Evolutionary conservation across 2,797 vertebrate species (phyloP).

Genomic region (Micrastur ruficollis): DNA sequence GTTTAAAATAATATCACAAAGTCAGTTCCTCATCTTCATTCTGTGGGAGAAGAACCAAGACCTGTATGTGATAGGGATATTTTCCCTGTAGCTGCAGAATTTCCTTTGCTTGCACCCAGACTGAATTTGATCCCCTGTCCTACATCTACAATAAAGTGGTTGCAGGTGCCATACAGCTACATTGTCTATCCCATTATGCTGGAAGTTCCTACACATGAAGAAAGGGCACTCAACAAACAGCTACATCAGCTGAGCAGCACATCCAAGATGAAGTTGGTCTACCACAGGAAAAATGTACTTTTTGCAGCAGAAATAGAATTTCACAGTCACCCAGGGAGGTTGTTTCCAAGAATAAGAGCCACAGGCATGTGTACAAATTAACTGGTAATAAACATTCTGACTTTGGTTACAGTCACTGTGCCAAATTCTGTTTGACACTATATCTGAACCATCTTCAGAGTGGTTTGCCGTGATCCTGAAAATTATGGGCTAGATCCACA

Average conservation of each 20-base stretch:
- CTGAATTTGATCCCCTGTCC: neutral
- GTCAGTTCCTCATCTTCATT: neutral
- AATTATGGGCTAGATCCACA: neutral
- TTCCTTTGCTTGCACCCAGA: neutral
- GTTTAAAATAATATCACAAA: neutral
- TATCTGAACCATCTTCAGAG: slow-evolving; percentile 24
- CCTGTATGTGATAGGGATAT: neutral
- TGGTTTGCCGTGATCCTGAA: neutral
- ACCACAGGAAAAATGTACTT: slow-evolving; percentile 4
- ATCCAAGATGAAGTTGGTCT: slow-evolving; percentile 22
- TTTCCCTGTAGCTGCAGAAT: neutral
- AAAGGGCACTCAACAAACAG: neutral
- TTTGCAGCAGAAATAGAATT: slow-evolving; percentile 50
- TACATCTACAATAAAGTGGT: neutral
- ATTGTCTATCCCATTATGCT: neutral
- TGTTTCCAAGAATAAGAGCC: slow-evolving; percentile 46
- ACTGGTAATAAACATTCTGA: slow-evolving; percentile 34
- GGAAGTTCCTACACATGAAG: neutral
- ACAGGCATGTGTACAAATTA: slow-evolving; percentile 50
- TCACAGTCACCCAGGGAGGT: neutral
- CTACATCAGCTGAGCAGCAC: neutral
- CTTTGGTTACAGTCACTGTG: slow-evolving; percentile 5
- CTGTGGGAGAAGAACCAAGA: neutral
- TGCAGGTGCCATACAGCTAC: neutral
- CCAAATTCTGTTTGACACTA: neutral